phyloP scores from a whole-genome alignment of 2,113 vertebrate species.

The Cyanocitta stelleri region DNA sequence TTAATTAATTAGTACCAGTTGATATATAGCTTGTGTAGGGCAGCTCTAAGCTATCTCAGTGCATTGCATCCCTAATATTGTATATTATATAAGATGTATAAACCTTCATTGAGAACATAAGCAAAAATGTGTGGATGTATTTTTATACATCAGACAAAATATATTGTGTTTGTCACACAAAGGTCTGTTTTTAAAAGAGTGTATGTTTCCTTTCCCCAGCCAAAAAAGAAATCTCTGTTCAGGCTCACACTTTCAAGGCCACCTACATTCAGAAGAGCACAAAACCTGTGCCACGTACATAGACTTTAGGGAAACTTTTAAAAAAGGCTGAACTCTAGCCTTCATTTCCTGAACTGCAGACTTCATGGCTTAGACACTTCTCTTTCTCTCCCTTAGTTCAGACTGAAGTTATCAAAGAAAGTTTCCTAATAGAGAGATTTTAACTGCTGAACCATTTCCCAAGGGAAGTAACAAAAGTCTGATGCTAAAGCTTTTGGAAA shows the following conservation, averaged over 20 bases:
- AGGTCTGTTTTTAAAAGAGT: not conserved
- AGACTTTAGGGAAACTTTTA: not conserved
- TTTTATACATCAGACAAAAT: not conserved
- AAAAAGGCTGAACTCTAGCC: not conserved
- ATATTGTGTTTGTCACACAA: not conserved
- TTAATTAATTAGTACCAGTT: not conserved
- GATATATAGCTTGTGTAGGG: not conserved
- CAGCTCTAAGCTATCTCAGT: not conserved
- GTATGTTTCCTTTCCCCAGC: not conserved
- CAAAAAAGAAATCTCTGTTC: not conserved
- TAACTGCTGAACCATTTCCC: not conserved
- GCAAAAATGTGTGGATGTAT: not conserved
- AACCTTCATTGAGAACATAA: not conserved
- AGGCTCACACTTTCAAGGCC: not conserved
- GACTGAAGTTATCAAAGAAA: not conserved
- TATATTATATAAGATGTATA: not conserved
- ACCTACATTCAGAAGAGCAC: not conserved
- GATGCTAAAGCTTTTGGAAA: not conserved
- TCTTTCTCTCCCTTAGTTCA: not conserved
- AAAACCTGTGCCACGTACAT: not conserved
- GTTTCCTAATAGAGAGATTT: not conserved
- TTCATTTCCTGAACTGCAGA: not conserved
- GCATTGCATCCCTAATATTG: not conserved
- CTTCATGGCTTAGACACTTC: not conserved
- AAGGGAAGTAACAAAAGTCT: not conserved